Percentiles rank a stretch among this genome's conserved stretches.
phyloP scores from a whole-genome alignment of 2,113 vertebrate species.

The Notothenia rossii region DNA sequence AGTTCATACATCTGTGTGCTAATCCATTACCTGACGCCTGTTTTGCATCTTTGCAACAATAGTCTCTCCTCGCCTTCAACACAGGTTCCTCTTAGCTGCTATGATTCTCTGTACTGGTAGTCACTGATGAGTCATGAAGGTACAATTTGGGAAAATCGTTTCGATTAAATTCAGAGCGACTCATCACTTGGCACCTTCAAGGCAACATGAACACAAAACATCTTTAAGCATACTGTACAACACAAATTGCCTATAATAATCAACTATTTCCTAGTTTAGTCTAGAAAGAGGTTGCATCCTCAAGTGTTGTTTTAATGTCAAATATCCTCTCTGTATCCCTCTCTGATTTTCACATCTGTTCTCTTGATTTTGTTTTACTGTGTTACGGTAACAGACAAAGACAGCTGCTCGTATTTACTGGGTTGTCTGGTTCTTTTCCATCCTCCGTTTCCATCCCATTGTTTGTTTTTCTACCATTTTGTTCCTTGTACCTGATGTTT shows the following conservation, averaged over 20 bases:
- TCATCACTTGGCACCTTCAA: slow-evolving; percentile 39
- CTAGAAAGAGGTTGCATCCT: slow-evolving; percentile 9
- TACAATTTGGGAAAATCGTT: slow-evolving; percentile 26
- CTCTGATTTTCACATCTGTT: background rate
- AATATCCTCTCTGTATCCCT: background rate
- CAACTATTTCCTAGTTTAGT: background rate
- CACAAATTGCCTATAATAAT: background rate
- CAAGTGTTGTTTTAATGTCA: slow-evolving; percentile 34
- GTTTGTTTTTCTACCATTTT: slow-evolving; percentile 35
- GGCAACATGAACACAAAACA: background rate
- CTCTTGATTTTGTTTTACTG: slow-evolving; percentile 8
- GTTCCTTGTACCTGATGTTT: slow-evolving; percentile 26
- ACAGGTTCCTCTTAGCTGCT: slow-evolving; percentile 13
- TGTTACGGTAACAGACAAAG: slow-evolving; percentile 43
- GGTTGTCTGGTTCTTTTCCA: slow-evolving; percentile 62
- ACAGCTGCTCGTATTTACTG: slow-evolving; percentile 45
- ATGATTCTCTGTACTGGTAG: slow-evolving; percentile 9
- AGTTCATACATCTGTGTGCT: slow-evolving; percentile 12
- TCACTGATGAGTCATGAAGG: slow-evolving; percentile 26
- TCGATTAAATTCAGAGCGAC: slow-evolving; percentile 29
- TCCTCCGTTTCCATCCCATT: background rate
- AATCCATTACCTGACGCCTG: slow-evolving; percentile 7
- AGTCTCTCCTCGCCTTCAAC: slow-evolving; percentile 19
- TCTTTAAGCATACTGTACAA: slow-evolving; percentile 19
- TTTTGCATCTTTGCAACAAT: background rate